Conservation (phyloP, 2,113 vertebrate genomes). For the Tenebrosternarchus preto region DNA sequence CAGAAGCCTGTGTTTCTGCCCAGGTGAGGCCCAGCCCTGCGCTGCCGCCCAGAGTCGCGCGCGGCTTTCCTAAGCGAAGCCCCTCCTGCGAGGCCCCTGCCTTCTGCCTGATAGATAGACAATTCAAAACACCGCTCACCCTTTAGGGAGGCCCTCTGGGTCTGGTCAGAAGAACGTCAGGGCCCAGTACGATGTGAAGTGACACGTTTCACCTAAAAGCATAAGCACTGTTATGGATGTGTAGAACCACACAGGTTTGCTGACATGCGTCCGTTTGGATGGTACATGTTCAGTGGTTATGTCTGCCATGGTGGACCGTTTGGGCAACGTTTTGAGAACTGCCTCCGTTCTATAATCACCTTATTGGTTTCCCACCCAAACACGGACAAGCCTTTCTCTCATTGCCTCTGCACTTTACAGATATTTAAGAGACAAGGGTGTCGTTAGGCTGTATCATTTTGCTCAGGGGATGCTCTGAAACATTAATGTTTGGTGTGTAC, state of each 20-base stretch:
- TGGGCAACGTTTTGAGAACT: slow-evolving; percentile 20
- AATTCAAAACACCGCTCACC: slow-evolving; percentile 8
- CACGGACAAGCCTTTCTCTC: slow-evolving; percentile 35
- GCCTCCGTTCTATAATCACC: slow-evolving; percentile 29
- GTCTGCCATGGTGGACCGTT: not conserved
- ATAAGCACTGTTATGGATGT: slow-evolving; percentile 1
- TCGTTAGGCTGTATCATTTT: slow-evolving; percentile 43
- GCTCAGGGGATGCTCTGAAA: slow-evolving; percentile 33
- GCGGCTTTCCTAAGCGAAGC: slow-evolving; percentile 42
- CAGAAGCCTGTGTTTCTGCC: slow-evolving; percentile 98
- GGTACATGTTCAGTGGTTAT: slow-evolving; percentile 30
- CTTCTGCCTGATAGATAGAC: slow-evolving; percentile 31
- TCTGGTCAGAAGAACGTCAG: not conserved
- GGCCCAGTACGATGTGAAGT: not conserved
- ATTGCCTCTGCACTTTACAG: slow-evolving; percentile 41
- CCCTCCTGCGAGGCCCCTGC: not conserved
- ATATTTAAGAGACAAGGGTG: slow-evolving; percentile 28
- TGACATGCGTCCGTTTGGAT: not conserved
- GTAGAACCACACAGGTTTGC: slow-evolving; percentile 5
- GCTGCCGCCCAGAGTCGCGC: slow-evolving; percentile 46
- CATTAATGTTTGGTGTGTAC: slow-evolving; percentile 30
- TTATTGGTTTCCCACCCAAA: slow-evolving; percentile 21
- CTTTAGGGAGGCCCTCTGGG: slow-evolving; percentile 14
- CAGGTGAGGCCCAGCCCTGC: slow-evolving; percentile 80
- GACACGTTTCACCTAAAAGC: not conserved